These are phyloP conservation scores for Typhlomys cinereus DNA, from an alignment of 2,113 vertebrate genomes.

Conservation along the genomic window DNA sequence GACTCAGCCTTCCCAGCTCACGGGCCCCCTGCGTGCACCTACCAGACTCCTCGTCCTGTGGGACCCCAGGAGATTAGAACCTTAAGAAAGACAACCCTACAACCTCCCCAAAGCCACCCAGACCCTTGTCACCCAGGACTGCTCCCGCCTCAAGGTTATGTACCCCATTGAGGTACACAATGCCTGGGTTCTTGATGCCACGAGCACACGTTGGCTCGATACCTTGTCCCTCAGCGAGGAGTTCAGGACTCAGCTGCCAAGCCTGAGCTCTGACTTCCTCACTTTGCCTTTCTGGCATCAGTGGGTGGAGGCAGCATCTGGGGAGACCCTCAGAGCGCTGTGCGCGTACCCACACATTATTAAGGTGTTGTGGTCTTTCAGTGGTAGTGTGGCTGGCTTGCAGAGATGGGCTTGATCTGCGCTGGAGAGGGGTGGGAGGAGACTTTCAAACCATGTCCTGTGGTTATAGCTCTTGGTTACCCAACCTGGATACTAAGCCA, in stretches of 20 bases:
- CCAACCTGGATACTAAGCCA: background rate
- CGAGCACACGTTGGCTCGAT: background rate
- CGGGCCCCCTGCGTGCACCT: background rate
- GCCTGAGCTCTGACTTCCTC: background rate
- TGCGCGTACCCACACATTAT: fast-evolving
- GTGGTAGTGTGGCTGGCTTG: background rate
- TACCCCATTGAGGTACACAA: background rate
- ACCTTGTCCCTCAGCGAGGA: background rate
- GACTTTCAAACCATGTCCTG: background rate
- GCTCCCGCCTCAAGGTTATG: background rate
- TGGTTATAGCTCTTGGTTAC: background rate
- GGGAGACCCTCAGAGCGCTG: too few relatives aligned
- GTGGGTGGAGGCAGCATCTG: too few relatives aligned
- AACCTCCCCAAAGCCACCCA: background rate
- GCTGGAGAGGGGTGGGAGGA: too few relatives aligned
- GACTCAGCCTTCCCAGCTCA: background rate
- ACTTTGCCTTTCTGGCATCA: background rate
- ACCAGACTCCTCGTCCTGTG: background rate
- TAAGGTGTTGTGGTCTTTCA: too few relatives aligned
- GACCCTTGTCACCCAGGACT: background rate
- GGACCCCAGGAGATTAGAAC: background rate
- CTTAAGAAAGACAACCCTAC: background rate
- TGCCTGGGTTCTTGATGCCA: background rate
- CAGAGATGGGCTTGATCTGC: background rate
- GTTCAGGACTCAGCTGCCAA: background rate